Base-by-base conservation (phyloP, 1,140 invertebrate genomes). In the Archivesica marissinica region DNA sequence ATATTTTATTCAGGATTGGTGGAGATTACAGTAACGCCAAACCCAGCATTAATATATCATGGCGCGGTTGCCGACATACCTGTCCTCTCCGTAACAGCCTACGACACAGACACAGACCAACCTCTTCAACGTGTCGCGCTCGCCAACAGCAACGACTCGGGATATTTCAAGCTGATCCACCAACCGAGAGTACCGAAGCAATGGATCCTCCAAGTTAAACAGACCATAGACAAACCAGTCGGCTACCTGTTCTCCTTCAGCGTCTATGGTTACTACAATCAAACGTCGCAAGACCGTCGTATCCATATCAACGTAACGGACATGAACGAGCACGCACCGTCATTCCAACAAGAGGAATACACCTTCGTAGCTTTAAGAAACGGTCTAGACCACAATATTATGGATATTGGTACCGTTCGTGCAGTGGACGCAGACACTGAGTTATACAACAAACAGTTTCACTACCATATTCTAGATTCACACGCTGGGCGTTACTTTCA, bases 151-250 rank as follows among this genome's bases (percentile, higher is more conserved):
- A 11, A 15, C 6, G 75, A 78, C 56, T 56, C 82, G 0, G 47
- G 39, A 2, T 85, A 85, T 78, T 85, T 85, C 35, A 28, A 41
- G 20, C 44, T 85, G 28, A 39, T 44, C 2, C 80, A 74, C 17
- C 59, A 85, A 30, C 35, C 39, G 6, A 30, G 44, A 4, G 23
- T 44, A 13, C 72, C 61, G 17, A 77, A 17, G 6, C 47, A 85
- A 44, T 77, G 61, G 54, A 54, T 50, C 30, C 50, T 85, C 2
- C 20, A 59, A 39, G 75, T 72, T 3, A 77, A 85, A 23, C 33
- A 54, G 38, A 70, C 72, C 11, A 78, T 85, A 23, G 74, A 85
- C 47, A 85, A 78, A 77, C 72, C 82, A 23, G 82, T 85, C 13
- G 82, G 72, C 56, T 77, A 77, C 30, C 39, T 66, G 28, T 85